A percentile compares a stretch with the other conserved stretches of the same genome.
phyloP scores from a whole-genome alignment of 2,113 vertebrate genomes.

The Ramphastos sulfuratus region DNA sequence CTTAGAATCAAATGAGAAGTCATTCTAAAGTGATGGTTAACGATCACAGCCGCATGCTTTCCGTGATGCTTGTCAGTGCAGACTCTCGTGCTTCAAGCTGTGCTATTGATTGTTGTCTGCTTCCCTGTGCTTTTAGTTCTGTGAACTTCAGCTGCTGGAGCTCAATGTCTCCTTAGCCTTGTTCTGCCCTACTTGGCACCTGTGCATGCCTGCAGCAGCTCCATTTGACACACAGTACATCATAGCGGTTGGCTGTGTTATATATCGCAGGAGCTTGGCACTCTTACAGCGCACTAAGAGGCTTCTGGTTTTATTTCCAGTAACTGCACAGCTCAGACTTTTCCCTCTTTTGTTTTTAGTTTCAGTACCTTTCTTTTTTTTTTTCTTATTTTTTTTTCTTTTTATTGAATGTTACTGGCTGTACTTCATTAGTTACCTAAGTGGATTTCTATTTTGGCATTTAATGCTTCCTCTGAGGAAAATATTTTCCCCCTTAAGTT shows the following conservation, averaged over 20 bases:
- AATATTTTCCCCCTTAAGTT: not conserved
- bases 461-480: not conserved
- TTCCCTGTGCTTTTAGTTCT: not conserved
- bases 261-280: not conserved
- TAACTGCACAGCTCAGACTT: not conserved
- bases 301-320: not conserved
- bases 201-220: not conserved
- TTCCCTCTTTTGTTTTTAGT: not conserved
- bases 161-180: not conserved
- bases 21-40: not conserved
- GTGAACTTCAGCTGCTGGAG: not conserved
- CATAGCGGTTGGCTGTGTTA: not conserved
- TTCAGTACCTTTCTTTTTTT: not conserved
- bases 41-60: not conserved
- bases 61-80: not conserved
- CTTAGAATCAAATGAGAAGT: not conserved
- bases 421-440: not conserved
- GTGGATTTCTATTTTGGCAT: constrained; percentile 22
- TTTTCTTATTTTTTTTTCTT: not conserved
- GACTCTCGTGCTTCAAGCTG: not conserved
- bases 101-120: not conserved
- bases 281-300: not conserved
- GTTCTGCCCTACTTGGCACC: not conserved
- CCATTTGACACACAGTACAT: not conserved
- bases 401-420: not conserved